Percentiles rank a stretch among this genome's conserved stretches.
Evolutionary conservation across 2,113 vertebrate species (phyloP).

Genomic region (Felis chaus): DNA sequence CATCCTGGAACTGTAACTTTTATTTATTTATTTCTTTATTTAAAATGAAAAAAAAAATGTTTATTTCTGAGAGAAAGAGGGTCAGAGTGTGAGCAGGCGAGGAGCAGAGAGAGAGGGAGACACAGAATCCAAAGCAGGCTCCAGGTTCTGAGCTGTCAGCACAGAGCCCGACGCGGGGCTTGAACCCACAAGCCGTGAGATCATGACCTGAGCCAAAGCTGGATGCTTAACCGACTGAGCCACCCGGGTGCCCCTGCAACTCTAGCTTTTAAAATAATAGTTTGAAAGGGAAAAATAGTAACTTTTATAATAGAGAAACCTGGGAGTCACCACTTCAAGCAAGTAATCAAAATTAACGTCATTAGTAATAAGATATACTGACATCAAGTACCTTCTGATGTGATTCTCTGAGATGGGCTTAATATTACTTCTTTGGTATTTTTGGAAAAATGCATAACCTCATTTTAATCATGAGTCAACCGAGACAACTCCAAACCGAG

Average conservation of each 20-base stretch:
- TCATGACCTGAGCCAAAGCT: too few relatives aligned
- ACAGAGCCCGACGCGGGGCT: too few relatives aligned
- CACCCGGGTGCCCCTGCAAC: background rate
- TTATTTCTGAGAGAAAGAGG: too few relatives aligned
- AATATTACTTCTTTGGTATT: background rate
- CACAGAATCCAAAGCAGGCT: too few relatives aligned
- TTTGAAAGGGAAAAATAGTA: conserved; percentile 3
- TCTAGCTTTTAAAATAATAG: background rate
- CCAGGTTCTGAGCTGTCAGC: too few relatives aligned
- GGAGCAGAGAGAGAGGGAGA: too few relatives aligned
- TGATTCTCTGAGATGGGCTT: background rate
- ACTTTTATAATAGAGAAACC: background rate
- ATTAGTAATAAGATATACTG: background rate
- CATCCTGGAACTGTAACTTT: too few relatives aligned
- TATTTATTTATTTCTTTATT: too few relatives aligned
- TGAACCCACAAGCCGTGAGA: too few relatives aligned
- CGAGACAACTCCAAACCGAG: background rate
- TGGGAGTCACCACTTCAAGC: background rate
- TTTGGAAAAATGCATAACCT: background rate
- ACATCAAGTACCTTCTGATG: background rate
- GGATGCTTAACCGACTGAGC: too few relatives aligned
- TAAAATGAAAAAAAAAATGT: too few relatives aligned
- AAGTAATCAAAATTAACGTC: background rate
- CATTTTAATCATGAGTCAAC: background rate
- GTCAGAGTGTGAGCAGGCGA: too few relatives aligned